Conservation (phyloP, 2,797 vertebrate species). For the Podarcis siculus region DNA sequence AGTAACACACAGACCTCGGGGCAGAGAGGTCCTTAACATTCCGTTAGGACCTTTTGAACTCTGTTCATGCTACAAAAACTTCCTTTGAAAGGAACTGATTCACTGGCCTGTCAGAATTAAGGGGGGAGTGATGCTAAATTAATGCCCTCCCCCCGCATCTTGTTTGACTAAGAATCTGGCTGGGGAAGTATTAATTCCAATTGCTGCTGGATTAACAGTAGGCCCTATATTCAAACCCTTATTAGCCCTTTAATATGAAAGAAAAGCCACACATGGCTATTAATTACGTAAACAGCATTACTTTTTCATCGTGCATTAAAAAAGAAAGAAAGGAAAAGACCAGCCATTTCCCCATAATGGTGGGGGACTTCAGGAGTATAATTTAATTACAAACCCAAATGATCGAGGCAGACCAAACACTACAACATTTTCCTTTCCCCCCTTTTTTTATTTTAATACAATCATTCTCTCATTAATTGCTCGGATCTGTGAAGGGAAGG, state of each 20-base stretch:
- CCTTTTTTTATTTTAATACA: background rate
- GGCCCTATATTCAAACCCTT: conserved; percentile 50
- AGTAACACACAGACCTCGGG: conserved; percentile 51
- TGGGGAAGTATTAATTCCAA: conserved; percentile 29
- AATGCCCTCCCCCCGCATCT: conserved; percentile 30
- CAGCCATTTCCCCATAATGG: background rate
- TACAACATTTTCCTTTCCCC: background rate
- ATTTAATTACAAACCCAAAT: conserved; percentile 37
- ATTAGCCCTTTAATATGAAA: conserved; percentile 21
- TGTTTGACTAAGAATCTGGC: conserved; percentile 4
- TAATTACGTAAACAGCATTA: conserved; percentile 34
- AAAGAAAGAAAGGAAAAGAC: background rate
- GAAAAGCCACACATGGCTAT: conserved; percentile 10
- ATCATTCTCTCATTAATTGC: conserved; percentile 50
- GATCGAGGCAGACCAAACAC: conserved; percentile 1
- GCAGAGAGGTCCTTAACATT: conserved; percentile 55
- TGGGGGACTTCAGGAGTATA: background rate
- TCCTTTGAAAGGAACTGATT: conserved; percentile 66
- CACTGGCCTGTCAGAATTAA: conserved; percentile 50
- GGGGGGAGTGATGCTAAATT: conserved; percentile 42
- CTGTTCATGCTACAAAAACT: conserved; percentile 62
- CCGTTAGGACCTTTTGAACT: conserved; percentile 73
- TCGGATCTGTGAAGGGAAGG: conserved; percentile 58
- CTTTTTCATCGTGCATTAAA: background rate
- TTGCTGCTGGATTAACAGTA: conserved; percentile 37